A percentile compares a stretch with the other conserved stretches of the same genome.
These are phyloP conservation scores for Philhelius pedissequus DNA, from an alignment of 2,888 invertebrate species.

Conservation along the genomic window DNA sequence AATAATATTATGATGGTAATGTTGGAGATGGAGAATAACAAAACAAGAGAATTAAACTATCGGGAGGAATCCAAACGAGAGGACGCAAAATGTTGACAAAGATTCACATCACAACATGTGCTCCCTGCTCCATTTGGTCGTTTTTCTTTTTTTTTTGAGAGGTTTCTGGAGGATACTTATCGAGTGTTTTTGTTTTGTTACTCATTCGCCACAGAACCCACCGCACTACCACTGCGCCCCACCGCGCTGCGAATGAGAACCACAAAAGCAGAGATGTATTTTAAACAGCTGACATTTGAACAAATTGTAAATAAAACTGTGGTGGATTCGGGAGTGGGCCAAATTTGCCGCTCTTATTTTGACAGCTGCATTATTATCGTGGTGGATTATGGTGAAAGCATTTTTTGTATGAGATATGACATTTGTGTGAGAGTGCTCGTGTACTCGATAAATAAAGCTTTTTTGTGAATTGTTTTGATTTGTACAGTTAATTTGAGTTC, in stretches of 20 bases:
- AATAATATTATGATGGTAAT: constrained; percentile 26
- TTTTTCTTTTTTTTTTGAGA: constrained; percentile 11
- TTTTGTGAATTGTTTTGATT: constrained; percentile 28
- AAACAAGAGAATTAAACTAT: constrained; percentile 54
- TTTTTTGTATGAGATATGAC: neutral
- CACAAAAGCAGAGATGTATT: neutral
- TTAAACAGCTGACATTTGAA: constrained; percentile 47
- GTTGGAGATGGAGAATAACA: constrained; percentile 45
- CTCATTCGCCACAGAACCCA: constrained; percentile 57
- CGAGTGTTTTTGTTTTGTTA: constrained; percentile 55
- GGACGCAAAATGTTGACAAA: constrained; percentile 37
- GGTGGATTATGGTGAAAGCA: constrained; percentile 37
- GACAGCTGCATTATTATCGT: neutral
- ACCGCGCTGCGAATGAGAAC: constrained; percentile 33
- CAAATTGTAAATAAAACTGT: constrained; percentile 51
- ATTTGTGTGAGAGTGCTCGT: neutral
- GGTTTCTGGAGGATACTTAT: constrained; percentile 20
- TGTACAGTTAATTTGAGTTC: constrained; percentile 54
- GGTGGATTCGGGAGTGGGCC: constrained; percentile 53
- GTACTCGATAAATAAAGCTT: neutral
- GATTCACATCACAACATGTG: constrained; percentile 51
- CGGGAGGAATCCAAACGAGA: constrained; percentile 31
- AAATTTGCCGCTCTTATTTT: constrained; percentile 23
- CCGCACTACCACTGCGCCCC: neutral
- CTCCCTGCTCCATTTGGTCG: constrained; percentile 21